Conservation (phyloP, 2,888 invertebrate genomes). For the Lasioglossum lativentre region DNA sequence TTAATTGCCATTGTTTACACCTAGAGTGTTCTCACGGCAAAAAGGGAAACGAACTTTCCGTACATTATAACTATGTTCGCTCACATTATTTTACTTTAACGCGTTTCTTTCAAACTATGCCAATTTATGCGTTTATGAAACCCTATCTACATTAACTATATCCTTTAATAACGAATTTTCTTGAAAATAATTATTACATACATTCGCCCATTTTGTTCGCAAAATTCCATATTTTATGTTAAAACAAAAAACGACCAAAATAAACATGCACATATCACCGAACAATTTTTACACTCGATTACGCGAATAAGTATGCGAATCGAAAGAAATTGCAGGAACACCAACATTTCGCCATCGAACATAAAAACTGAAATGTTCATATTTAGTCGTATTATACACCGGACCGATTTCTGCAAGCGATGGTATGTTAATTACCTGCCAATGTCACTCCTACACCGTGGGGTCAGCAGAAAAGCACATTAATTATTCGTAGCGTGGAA, state of each 20-base stretch:
- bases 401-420: not conserved
- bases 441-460: not conserved
- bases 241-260: no score
- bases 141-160: not conserved
- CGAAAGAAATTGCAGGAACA: not conserved
- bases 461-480: not conserved
- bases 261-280: not conserved
- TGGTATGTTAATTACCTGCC: not conserved
- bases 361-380: not conserved
- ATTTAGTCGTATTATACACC: not conserved
- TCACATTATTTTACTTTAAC: not conserved
- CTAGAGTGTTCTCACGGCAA: not conserved
- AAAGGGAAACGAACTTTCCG: conserved; percentile 4
- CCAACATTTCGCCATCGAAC: not conserved
- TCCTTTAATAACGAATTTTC: not conserved
- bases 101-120: not conserved
- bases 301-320: not conserved
- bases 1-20: conserved; percentile 7
- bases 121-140: not conserved
- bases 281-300: not conserved
- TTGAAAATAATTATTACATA: no score
- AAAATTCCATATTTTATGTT: not conserved
- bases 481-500: not conserved
- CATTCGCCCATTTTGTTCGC: no score
- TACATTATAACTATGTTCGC: not conserved